A percentile compares a stretch with the other conserved stretches of the same genome.
phyloP scores from a whole-genome alignment of 2,797 vertebrate species.

The Semotilus atromaculatus region DNA sequence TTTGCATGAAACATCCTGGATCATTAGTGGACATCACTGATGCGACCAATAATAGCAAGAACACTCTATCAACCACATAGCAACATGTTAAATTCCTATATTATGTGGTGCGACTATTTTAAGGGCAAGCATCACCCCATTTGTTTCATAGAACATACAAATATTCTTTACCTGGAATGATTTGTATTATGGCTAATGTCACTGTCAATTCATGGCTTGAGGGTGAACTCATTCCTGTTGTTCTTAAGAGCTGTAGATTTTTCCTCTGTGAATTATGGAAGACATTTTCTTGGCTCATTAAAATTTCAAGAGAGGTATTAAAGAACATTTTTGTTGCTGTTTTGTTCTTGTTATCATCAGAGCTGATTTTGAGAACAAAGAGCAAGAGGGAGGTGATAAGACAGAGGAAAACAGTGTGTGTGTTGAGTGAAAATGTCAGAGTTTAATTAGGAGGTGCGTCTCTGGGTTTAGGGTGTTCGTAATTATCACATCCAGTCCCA shows the following conservation, averaged over 20 bases:
- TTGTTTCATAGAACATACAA: not conserved
- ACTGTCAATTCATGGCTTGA: constrained; percentile 30
- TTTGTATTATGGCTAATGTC: constrained; percentile 19
- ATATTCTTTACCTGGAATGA: not conserved
- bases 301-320: constrained; percentile 39
- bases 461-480: constrained; percentile 62
- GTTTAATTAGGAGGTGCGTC: constrained; percentile 65
- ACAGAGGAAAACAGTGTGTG: constrained; percentile 37
- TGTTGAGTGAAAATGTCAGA: constrained; percentile 80
- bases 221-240: constrained; percentile 13
- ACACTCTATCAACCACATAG: not conserved
- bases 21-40: not conserved
- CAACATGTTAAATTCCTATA: not conserved
- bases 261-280: constrained; percentile 50
- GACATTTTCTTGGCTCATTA: constrained; percentile 38
- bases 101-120: not conserved
- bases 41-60: not conserved
- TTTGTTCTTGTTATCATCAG: constrained; percentile 28
- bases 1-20: not conserved
- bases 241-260: constrained; percentile 40
- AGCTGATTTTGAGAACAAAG: constrained; percentile 30
- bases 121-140: not conserved
- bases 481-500: constrained; percentile 64
- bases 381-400: constrained; percentile 32
- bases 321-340: constrained; percentile 28